Base-by-base conservation (phyloP, 37 sponge, comb jelly and placozoan genomes). In the Axinella damicornis region DNA sequence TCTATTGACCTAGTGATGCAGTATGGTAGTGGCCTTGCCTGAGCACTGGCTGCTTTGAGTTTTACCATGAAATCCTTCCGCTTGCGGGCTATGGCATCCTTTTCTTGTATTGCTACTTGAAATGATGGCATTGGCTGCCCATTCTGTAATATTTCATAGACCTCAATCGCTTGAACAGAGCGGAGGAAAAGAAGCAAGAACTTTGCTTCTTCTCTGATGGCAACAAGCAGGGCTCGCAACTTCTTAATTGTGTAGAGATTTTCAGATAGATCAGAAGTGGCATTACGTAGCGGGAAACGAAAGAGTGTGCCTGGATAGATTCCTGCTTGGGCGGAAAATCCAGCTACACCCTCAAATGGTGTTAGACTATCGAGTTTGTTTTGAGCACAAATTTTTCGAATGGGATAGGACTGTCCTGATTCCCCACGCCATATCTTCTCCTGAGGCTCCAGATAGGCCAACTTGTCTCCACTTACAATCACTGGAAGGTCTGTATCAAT, bases 381-480 rank as follows among this genome's bases (percentile, higher is more conserved):
- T 17, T 25, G 25, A 56, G 13, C 34, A 19, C 15, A 40, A 36
- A 60, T 4, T 37, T 76, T 39, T 22, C 54, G 66, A 16, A 88
- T 59, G 24, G 31, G 38, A 21, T 77, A 74, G 22, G 38, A 27
- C 37, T 34, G 57, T 21, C 89, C 89, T 69, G 83, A 65, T 30
- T 88, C 32, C 14, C 61, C 57, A 0, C 39, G 15, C 89, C 89
- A 86, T 6, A 91, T 40, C 57, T 81, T 64, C 53, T 92, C 80
- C n/a, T 94, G 95, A 27, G 95, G 95, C 32, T 94, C 95, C 72
- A 85, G 69, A 63, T 69, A 85, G 20, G 77, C 85, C 39, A 75
- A 6, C 21, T 33, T 68, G 52, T 84, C 57, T 37, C 85, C 86
- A 76, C 93, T 92, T 19, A 92, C 32, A 18, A 92, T 88, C 13